These are phyloP conservation scores for Andrena hattorfiana DNA, from an alignment of 2,888 invertebrate genomes.

Conservation along the genomic window DNA sequence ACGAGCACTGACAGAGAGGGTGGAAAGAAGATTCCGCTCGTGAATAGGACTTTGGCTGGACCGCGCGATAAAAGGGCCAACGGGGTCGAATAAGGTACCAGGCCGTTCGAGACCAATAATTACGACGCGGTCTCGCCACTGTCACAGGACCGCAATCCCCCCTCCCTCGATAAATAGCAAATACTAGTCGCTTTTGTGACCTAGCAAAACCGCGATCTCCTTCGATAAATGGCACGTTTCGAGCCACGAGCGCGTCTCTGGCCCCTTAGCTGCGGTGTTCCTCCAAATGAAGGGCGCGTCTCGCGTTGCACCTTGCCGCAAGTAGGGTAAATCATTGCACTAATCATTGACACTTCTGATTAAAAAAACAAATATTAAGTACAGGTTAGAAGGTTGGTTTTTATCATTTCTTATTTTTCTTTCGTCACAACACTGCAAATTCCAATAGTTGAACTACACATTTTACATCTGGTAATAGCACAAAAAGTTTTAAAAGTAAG, in stretches of 20 bases:
- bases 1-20: not conserved
- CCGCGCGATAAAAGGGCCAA: constrained; percentile 26
- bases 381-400: too few relatives aligned
- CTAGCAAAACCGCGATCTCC: constrained; percentile 10
- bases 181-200: constrained; percentile 11
- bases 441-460: too few relatives aligned
- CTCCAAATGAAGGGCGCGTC: not conserved
- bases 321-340: too few relatives aligned
- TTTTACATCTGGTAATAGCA: too few relatives aligned
- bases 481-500: too few relatives aligned
- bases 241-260: not conserved
- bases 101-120: constrained; percentile 31
- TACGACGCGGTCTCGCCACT: constrained; percentile 28
- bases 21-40: constrained; percentile 9
- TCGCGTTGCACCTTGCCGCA: not conserved
- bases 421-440: too few relatives aligned
- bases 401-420: too few relatives aligned
- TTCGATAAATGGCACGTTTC: constrained; percentile 7
- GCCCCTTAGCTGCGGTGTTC: not conserved
- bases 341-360: too few relatives aligned
- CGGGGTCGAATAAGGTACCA: constrained; percentile 17
- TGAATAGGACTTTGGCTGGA: constrained; percentile 1
- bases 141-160: not conserved
- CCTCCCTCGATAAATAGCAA: constrained; percentile 29
- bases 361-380: too few relatives aligned